A percentile compares a stretch with the other conserved stretches of the same genome.
Conservation (phyloP, 2,113 vertebrate species). For the Podocnemis expansa region DNA sequence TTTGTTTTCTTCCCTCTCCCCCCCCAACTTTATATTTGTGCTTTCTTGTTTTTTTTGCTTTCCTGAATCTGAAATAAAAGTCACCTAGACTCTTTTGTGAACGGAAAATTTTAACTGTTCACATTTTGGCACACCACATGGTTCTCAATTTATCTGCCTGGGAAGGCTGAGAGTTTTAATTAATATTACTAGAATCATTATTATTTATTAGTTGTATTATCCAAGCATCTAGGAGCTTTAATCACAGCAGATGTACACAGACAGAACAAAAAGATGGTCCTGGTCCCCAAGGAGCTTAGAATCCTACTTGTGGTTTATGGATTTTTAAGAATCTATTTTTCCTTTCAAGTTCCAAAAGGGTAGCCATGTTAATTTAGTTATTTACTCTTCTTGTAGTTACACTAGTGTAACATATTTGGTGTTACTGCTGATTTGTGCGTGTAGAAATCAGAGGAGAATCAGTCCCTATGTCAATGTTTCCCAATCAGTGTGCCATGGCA, state of each 20-base stretch:
- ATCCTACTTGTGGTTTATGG: neutral
- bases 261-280: slow-evolving; percentile 26
- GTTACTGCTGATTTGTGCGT: neutral
- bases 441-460: neutral
- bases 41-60: slow-evolving; percentile 7
- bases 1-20: slow-evolving; percentile 3
- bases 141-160: slow-evolving; percentile 13
- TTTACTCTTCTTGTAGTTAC: too few species aligned
- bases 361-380: too few species aligned
- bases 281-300: slow-evolving; percentile 31
- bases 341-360: too few species aligned
- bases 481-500: too few species aligned
- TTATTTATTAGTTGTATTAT: neutral
- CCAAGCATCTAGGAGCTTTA: neutral
- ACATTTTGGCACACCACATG: neutral
- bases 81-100: neutral
- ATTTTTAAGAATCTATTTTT: neutral
- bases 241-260: neutral
- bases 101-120: neutral
- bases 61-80: slow-evolving; percentile 51
- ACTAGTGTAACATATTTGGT: neutral
- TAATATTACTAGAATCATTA: slow-evolving; percentile 39
- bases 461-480: too few species aligned
- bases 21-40: neutral
- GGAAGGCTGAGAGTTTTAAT: slow-evolving; percentile 17